Base-by-base conservation (phyloP, 2,797 vertebrate species). In the Channallabes apus region DNA sequence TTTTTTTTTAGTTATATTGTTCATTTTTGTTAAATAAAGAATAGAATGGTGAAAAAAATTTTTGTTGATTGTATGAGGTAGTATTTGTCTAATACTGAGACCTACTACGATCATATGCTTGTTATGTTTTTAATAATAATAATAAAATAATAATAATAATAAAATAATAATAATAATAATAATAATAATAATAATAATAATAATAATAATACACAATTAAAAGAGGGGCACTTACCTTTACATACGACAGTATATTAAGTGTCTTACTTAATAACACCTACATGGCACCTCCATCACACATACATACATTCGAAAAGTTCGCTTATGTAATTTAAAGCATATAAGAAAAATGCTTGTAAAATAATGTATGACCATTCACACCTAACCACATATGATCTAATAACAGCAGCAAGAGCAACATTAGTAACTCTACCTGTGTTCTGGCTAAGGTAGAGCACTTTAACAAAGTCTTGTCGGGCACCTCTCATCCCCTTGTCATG, bases 401-500 rank as follows among this genome's bases (percentile, higher is more conserved):
- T 56, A 82, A 38, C 71, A 27, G 27, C 27, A 77, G 64, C 27
- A 77, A 58, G n/a, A 80, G 41, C 24, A 80, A 62, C 58, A 81
- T 89, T 88, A 87, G 84, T 84, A 27, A 84, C 87, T 61, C 80
- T 56, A 77, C 86, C 82, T 78, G 79, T 12, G 24, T 89, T 79
- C 73, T 62, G 58, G 81, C 79, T 67, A 62, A 79, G 84, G 87
- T 84, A 85, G 64, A 88, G 62, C 87, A 87, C 86, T 86, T 88
- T 88, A 89, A 87, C 77, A 86, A 86, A 85, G 85, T 87, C 87
- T 87, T 86, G 90, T 87, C 83, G 88, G 86, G 86, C 87, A 82
- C 80, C 84, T 90, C 88, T 92, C 93, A 92, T 94, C 93, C 92
- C 93, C 94, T 95, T 94, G 94, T 94, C 95, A 93, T 91, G 90